phyloP scores from a whole-genome alignment of 2,888 invertebrate genomes.

The Acronicta aceris region DNA sequence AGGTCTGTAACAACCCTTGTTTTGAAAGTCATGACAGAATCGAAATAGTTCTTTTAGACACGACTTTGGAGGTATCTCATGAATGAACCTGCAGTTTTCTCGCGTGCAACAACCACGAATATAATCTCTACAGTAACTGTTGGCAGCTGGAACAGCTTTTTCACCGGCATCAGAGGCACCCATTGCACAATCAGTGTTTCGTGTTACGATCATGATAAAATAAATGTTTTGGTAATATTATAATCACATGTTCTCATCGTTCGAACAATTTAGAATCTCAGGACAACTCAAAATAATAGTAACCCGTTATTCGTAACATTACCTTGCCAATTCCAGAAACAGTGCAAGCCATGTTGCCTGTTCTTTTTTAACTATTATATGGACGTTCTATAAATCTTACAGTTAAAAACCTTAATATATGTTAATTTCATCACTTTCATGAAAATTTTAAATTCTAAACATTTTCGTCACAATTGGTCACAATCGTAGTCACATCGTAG shows the following conservation, averaged over 20 bases:
- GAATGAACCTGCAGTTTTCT: conserved; percentile 87
- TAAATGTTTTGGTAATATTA: neutral
- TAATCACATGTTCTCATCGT: conserved; percentile 36
- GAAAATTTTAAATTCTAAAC: too few relatives aligned
- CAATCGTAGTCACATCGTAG: too few relatives aligned
- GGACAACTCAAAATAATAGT: neutral
- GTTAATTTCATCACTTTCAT: too few relatives aligned
- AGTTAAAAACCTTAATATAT: too few relatives aligned
- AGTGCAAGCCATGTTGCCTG: conserved; percentile 2
- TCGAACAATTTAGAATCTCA: conserved; percentile 3
- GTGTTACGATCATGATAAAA: conserved; percentile 64
- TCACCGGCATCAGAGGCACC: conserved; percentile 72
- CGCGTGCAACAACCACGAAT: conserved; percentile 85
- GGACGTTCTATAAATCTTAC: neutral
- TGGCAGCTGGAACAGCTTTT: conserved; percentile 59
- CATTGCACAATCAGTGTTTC: conserved; percentile 63
- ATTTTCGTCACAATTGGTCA: too few relatives aligned
- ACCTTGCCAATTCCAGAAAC: conserved; percentile 19
- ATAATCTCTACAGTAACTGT: conserved; percentile 84
- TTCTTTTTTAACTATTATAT: neutral
- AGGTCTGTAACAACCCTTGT: conserved; percentile 90
- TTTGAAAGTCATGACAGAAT: conserved; percentile 91
- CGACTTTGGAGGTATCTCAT: conserved; percentile 77
- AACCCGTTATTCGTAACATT: conserved; percentile 7
- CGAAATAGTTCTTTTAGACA: conserved; percentile 81